phyloP scores from a whole-genome alignment of 2,797 vertebrate genomes.

The Alca torda region DNA sequence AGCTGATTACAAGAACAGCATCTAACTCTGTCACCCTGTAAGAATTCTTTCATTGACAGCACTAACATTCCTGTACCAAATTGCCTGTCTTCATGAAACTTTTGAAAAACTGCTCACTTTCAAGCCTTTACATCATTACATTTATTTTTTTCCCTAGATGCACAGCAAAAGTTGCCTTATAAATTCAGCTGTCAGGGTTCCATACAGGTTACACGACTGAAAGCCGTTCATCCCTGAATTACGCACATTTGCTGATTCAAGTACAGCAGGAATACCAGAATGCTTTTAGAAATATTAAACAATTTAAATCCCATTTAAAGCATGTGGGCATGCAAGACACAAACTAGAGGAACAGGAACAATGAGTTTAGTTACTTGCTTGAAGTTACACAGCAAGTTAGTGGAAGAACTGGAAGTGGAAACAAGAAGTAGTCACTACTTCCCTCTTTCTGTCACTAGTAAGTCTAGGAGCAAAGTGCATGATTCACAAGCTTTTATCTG shows the following conservation, averaged over 20 bases:
- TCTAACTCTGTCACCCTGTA: not conserved
- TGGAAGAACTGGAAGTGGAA: not conserved
- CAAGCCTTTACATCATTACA: not conserved
- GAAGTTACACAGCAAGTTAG: not conserved
- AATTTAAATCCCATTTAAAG: slow-evolving; percentile 22
- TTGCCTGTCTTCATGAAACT: not conserved
- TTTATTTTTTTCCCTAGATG: not conserved
- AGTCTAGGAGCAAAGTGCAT: not conserved
- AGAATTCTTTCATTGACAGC: not conserved
- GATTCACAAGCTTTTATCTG: not conserved
- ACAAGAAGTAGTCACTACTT: not conserved
- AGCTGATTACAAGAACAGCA: not conserved
- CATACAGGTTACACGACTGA: not conserved
- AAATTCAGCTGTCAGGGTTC: not conserved
- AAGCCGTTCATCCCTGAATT: not conserved
- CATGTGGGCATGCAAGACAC: not conserved
- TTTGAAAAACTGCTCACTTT: not conserved
- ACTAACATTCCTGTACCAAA: not conserved
- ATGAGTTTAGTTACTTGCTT: not conserved
- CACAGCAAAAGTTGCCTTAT: not conserved
- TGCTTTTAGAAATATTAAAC: slow-evolving; percentile 9
- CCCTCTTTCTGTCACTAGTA: not conserved
- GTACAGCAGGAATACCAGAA: not conserved
- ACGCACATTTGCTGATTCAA: not conserved
- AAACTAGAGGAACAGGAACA: slow-evolving; percentile 23